These are phyloP conservation scores for Poeciliopsis gracilis DNA, from an alignment of 2,797 vertebrate species.

Conservation along the genomic window DNA sequence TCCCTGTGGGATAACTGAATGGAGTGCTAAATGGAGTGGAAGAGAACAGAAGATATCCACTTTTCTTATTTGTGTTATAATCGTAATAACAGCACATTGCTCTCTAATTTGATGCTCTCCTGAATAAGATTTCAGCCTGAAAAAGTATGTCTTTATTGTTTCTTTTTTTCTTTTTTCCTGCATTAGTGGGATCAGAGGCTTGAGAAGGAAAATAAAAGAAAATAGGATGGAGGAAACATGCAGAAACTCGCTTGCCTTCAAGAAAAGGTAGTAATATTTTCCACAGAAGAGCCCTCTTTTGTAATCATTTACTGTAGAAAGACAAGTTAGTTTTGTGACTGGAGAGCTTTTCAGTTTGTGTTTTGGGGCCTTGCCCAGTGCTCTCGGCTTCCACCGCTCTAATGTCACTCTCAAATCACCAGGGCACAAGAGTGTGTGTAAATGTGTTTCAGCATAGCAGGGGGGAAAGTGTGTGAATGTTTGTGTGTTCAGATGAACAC, in stretches of 20 bases:
- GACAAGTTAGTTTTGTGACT: slow-evolving; percentile 55
- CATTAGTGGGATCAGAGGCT: background rate
- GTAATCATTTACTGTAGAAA: slow-evolving; percentile 42
- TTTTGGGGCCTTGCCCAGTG: slow-evolving; percentile 61
- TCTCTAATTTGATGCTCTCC: slow-evolving; percentile 28
- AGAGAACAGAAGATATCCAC: slow-evolving; percentile 19
- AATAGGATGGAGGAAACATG: slow-evolving; percentile 4
- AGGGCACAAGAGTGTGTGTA: slow-evolving; percentile 39
- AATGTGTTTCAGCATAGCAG: slow-evolving; percentile 27
- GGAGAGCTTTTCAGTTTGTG: slow-evolving; percentile 53
- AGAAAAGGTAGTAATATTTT: slow-evolving; percentile 35
- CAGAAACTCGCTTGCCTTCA: slow-evolving; percentile 14
- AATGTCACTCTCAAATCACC: slow-evolving; percentile 56
- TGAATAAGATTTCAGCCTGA: slow-evolving; percentile 10
- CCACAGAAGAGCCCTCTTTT: slow-evolving; percentile 21
- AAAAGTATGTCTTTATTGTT: slow-evolving; percentile 1
- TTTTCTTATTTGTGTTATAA: slow-evolving; percentile 26
- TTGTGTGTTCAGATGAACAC: slow-evolving; percentile 40
- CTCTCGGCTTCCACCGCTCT: slow-evolving; percentile 40
- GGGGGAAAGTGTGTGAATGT: background rate
- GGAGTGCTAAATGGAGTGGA: slow-evolving; percentile 25
- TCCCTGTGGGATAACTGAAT: slow-evolving; percentile 32
- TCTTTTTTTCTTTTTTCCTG: background rate
- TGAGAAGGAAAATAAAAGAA: slow-evolving; percentile 14
- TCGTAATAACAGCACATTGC: slow-evolving; percentile 21